phyloP scores from a whole-genome alignment of 1,140 invertebrate species.

The Pseudomyrmex cubaensis region DNA sequence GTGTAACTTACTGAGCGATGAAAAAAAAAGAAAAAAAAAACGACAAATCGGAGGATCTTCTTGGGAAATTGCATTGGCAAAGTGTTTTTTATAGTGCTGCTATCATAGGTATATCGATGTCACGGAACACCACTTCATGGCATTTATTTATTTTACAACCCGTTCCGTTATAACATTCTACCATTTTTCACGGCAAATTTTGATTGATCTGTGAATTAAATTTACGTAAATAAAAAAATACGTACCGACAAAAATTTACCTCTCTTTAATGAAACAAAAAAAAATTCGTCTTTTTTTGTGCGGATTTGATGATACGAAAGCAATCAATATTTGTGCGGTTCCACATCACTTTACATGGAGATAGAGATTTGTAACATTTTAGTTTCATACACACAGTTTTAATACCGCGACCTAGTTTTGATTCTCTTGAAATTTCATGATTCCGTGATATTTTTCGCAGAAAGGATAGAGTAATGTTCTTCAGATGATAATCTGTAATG shows the following conservation, averaged over 20 bases:
- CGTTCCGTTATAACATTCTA: background rate
- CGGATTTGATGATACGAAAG: background rate
- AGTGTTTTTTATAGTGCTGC: background rate
- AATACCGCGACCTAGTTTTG: no score
- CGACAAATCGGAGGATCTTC: background rate
- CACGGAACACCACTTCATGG: background rate
- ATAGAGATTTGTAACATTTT: background rate
- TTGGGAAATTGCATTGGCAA: background rate
- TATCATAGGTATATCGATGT: background rate
- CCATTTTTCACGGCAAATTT: constrained; percentile 7
- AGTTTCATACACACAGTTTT: background rate
- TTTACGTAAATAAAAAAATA: constrained; percentile 15
- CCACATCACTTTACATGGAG: background rate
- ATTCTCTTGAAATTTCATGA: no score
- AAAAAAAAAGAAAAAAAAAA: no score
- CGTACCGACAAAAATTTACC: background rate
- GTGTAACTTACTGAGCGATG: no score
- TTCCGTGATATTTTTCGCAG: background rate
- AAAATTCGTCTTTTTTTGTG: background rate
- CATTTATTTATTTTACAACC: constrained; percentile 19
- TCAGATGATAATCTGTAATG: no score
- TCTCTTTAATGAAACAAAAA: background rate
- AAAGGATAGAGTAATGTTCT: background rate
- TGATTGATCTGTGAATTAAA: constrained; percentile 21
- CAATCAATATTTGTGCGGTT: background rate